Evolutionary conservation across 2,888 invertebrate genomes (phyloP).

Genomic region (Tanypteryx hageni): DNA sequence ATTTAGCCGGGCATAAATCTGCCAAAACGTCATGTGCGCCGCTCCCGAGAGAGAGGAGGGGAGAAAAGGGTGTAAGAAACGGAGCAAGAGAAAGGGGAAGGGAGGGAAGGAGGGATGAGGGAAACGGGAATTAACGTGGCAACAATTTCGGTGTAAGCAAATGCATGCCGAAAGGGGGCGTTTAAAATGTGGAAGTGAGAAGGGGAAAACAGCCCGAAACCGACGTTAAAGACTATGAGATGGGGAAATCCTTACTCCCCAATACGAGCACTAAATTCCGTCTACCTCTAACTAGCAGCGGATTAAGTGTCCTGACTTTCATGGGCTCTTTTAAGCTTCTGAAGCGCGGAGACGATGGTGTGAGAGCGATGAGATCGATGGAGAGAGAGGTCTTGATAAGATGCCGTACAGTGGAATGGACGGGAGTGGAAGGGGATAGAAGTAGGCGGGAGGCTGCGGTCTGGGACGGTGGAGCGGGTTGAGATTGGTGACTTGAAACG

Average conservation of each 20-base stretch:
- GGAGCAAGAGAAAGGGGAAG: neutral
- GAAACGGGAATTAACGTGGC: neutral
- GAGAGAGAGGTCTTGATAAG: neutral
- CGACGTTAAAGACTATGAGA: neutral
- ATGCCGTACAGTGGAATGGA: neutral
- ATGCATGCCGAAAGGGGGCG: neutral
- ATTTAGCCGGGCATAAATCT: conserved; percentile 39
- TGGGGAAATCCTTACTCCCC: neutral
- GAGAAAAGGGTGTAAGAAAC: neutral
- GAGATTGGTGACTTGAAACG: conserved; percentile 23
- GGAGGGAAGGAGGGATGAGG: too few relatives aligned
- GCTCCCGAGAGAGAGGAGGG: neutral
- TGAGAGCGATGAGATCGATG: neutral
- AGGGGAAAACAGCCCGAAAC: neutral
- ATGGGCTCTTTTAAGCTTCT: neutral
- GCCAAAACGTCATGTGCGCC: neutral
- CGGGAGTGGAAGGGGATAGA: neutral
- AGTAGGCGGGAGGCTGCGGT: neutral
- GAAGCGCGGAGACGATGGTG: neutral
- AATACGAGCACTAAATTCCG: neutral
- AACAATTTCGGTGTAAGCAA: neutral
- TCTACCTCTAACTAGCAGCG: neutral
- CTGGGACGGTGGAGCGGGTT: neutral
- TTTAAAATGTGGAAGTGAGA: neutral
- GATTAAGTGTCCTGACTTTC: conserved; percentile 20